Evolutionary conservation across 2,888 invertebrate species (phyloP), one percentile per base, ranked within the genome.

Genomic region (Heteropelma amictum): DNA sequence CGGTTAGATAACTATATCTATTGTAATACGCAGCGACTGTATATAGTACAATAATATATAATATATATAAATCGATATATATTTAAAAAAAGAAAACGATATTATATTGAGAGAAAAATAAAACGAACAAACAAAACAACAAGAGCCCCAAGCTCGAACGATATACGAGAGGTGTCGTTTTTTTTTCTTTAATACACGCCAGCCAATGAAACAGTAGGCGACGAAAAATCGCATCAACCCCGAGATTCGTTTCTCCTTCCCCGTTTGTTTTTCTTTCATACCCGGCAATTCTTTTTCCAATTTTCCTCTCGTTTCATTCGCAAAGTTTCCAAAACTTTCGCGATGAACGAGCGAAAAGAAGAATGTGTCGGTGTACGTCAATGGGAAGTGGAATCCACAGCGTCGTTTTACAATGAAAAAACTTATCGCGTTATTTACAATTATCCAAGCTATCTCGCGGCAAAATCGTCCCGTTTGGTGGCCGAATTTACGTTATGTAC

Each of bases 1-100:
- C 56, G 56, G 30, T 75, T 75, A 75, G 69, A 75, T 71, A 75
- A 61, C 42, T 77, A 56, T 64, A 67, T 65, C 58, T 75, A 64
- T 51, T 10, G 30, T 14, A 49, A 63, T 49, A 67, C 53, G 67
- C 30, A 61, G 63, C 53, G 49, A 65, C 64, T 70, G 61, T 74
- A 61, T n/a, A n/a, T 64, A 17, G 56, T 72, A 73, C 64, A 77
- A 71, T 69, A 69, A 65, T 60, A 26, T n/a, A 33, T 53, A 12
- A 17, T 60, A 45, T 42, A 28, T 30, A 60, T 42, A 12, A 28
- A 40, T 19, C 12, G 38, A 40, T 23, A 26, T 14, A 51, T 28
- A 30, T 3, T 33, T n/a, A 53, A 17, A 19, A n/a, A 38, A 40
- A 54, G 6, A 53, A 64, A 23, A 30, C 26, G 47, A 61, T 61